phyloP scores from a whole-genome alignment of 1,140 invertebrate genomes.

The Bombus consobrinus region DNA sequence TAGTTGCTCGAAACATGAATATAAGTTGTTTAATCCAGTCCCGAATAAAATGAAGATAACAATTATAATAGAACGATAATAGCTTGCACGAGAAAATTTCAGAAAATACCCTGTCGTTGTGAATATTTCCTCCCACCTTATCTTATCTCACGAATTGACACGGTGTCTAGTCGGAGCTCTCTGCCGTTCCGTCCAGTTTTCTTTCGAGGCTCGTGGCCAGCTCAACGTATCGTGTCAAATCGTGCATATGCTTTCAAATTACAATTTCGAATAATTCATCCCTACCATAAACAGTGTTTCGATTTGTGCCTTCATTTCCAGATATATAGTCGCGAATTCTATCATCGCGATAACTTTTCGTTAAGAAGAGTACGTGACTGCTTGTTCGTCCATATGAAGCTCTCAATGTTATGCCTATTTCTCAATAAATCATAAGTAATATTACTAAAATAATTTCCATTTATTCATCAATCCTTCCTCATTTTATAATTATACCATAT shows the following conservation, averaged over 20 bases:
- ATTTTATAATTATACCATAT: neutral
- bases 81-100: neutral
- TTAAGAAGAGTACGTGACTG: neutral
- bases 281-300: neutral
- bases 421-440: neutral
- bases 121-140: neutral
- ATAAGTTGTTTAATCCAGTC: neutral
- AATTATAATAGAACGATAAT: neutral
- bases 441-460: neutral
- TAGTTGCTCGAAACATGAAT: neutral
- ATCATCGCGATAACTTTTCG: neutral
- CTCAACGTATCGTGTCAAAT: neutral
- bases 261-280: too few relatives aligned
- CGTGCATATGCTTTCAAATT: neutral
- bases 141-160: too few relatives aligned
- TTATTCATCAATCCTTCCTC: too few relatives aligned
- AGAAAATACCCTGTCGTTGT: neutral
- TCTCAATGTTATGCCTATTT: neutral
- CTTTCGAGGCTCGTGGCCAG: neutral
- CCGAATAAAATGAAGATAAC: neutral
- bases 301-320: neutral
- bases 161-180: too few relatives aligned
- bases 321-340: neutral
- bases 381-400: neutral
- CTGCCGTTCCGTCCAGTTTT: constrained; percentile 24